phyloP scores from a whole-genome alignment of 2,888 invertebrate species.

The Parnassius smintheus region DNA sequence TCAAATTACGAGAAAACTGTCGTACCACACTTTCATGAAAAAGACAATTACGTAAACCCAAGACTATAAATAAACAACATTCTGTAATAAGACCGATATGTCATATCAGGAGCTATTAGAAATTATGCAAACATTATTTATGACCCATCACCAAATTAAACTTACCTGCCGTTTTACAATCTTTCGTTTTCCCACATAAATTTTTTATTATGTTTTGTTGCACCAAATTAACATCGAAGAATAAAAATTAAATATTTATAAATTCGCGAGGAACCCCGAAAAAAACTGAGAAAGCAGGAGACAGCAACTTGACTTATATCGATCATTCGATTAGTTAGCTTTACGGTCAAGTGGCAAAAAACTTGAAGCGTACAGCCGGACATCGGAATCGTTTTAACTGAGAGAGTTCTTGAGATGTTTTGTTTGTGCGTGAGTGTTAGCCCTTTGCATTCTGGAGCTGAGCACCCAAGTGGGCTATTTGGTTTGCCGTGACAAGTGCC shows the following conservation, averaged over 20 bases:
- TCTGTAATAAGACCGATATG: too few species aligned
- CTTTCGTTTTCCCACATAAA: too few species aligned
- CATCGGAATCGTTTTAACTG: slow-evolving; percentile 73
- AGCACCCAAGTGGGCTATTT: slow-evolving; percentile 40
- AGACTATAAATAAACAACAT: too few species aligned
- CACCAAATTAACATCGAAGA: not conserved
- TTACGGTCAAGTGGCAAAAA: slow-evolving; percentile 43
- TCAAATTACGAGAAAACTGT: too few species aligned
- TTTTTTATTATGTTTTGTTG: not conserved
- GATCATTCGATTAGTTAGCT: slow-evolving; percentile 38
- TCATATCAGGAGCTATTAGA: too few species aligned
- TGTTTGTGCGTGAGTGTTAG: slow-evolving; percentile 57
- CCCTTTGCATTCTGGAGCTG: slow-evolving; percentile 46
- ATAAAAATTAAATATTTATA: not conserved
- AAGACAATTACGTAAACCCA: too few species aligned
- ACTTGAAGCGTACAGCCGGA: slow-evolving; percentile 41
- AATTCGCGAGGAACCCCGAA: not conserved
- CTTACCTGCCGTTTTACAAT: too few species aligned
- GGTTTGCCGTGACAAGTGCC: slow-evolving; percentile 47
- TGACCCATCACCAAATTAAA: too few species aligned
- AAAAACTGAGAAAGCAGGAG: slow-evolving; percentile 1
- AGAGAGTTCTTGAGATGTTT: slow-evolving; percentile 47
- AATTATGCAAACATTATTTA: too few species aligned
- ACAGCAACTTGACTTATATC: slow-evolving; percentile 27
- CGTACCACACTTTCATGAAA: too few species aligned